These are phyloP conservation scores for Halocynthia roretzi DNA, from an alignment of 23 tunicate genomes.

Conservation along the genomic window DNA sequence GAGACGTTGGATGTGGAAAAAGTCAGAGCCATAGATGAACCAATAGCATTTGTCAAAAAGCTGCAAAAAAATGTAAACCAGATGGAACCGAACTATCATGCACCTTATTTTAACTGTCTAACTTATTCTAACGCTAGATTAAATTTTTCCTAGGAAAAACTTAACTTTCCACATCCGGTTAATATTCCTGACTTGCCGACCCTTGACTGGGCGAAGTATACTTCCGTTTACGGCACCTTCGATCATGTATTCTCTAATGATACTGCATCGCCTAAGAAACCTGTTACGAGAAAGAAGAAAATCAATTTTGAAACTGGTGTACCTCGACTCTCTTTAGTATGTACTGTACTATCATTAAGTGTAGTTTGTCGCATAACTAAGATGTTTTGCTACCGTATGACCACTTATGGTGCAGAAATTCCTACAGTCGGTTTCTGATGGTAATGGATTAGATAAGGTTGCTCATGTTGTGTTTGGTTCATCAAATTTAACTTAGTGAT, in stretches of 20 bases:
- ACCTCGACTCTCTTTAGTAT: not conserved
- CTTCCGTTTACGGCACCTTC: constrained; percentile 73
- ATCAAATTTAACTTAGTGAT: too few species aligned
- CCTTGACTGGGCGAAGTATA: constrained; percentile 66
- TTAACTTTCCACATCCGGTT: constrained; percentile 20
- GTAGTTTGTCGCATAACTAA: not conserved
- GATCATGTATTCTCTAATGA: constrained; percentile 45
- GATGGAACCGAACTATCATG: not conserved
- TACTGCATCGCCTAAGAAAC: constrained; percentile 29
- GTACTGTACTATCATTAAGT: not conserved
- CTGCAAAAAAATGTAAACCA: constrained; percentile 48
- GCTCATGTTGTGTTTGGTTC: too few species aligned
- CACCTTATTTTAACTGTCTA: not conserved
- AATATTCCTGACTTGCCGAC: constrained; percentile 30
- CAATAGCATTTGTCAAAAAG: constrained; percentile 60
- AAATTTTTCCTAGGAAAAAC: constrained; percentile 14
- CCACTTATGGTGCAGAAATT: too few species aligned
- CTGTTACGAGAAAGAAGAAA: constrained; percentile 45
- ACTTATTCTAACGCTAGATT: not conserved
- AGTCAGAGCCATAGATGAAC: constrained; percentile 32
- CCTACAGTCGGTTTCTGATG: too few species aligned
- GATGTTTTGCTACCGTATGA: not conserved
- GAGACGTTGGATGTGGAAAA: constrained; percentile 18
- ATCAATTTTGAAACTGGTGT: constrained; percentile 20
- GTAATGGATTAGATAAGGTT: too few species aligned